Percentiles rank a stretch among this genome's conserved stretches.
Evolutionary conservation across 2,888 invertebrate species (phyloP).

Genomic region (Cacoxenus indagator): DNA sequence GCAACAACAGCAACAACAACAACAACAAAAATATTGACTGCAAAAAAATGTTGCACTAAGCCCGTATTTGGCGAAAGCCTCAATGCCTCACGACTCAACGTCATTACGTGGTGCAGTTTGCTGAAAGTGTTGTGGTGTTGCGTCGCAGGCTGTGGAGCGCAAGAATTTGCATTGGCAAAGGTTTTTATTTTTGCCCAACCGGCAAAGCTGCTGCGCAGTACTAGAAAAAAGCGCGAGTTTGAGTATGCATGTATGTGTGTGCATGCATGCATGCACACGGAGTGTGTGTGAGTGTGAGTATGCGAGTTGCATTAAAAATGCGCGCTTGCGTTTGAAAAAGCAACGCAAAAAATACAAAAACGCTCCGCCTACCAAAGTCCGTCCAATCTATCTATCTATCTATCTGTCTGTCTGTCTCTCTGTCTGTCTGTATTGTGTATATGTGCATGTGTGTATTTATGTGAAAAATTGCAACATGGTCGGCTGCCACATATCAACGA

Average conservation of each 20-base stretch:
- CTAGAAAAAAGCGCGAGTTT: slow-evolving; percentile 3
- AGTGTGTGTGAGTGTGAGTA: slow-evolving; percentile 22
- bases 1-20: slow-evolving; percentile 37
- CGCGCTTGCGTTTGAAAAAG: slow-evolving; percentile 69
- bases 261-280: not conserved
- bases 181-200: not conserved
- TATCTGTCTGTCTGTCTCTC: not conserved
- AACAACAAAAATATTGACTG: not conserved
- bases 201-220: not conserved
- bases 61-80: slow-evolving; percentile 45
- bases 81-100: too few relatives aligned
- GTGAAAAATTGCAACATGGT: slow-evolving; percentile 8
- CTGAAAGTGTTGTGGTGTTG: not conserved
- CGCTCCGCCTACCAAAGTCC: slow-evolving; percentile 63
- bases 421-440: not conserved
- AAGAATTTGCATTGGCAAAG: not conserved
- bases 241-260: slow-evolving; percentile 8
- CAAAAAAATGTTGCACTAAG: slow-evolving; percentile 37
- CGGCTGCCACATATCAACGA: not conserved
- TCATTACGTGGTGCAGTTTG: too few relatives aligned
- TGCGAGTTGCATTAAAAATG: slow-evolving; percentile 62
- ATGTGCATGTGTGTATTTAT: not conserved
- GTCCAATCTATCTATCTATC: not conserved
- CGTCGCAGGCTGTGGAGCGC: not conserved
- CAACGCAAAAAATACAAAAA: slow-evolving; percentile 63